Evolutionary conservation across 2,113 vertebrate genomes (phyloP), one percentile per base, ranked within the genome.

Genomic region (Hucho hucho): DNA sequence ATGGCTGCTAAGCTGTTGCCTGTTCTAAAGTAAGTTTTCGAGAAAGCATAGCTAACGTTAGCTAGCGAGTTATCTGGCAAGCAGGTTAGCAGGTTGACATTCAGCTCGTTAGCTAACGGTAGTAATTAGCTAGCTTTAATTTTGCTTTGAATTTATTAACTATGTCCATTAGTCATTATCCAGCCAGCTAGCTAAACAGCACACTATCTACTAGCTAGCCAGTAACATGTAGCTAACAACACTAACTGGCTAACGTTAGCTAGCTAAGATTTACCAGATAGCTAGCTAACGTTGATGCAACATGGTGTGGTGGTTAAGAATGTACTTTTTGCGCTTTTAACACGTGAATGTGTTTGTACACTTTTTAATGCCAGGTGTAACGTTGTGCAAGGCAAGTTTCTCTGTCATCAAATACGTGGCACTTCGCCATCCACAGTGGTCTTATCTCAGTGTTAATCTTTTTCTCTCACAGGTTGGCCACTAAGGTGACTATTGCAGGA

Each of bases 401-500:
- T 1, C 74, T n/a, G 6, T 3, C 37, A 43, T 43, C 37, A 61
- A 61, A 18, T 53, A 14, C 12, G 49, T 14, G 37, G 2, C 37
- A 43, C 49, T 53, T 18, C 0, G 4, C 4, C 49, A 53, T 53
- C 3, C 49, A 53, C 16, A 16, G 49, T 53, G 18, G 12, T 53
- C 4, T 24, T 9, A 61, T 25, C 16, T 73, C 28, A 4, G 4
- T 9, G 58, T 4, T 37, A 4, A 12, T 28, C 69, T 3, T 59
- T 49, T 46, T 58, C 0, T n/a, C 68, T 81, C 32, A 0, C 88
- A 99, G 97, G 84, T 89, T 98, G 49, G 86, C 95, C 75, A 86
- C 95, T 77, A 99, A 98, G 87, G 92, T 94, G 77, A 88, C 93
- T 46, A 87, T 99, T 76, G 96, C 95, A 3, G 97, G 97, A 82